phyloP scores from a whole-genome alignment of 2,113 vertebrate species.

The Macaca mulatta region DNA sequence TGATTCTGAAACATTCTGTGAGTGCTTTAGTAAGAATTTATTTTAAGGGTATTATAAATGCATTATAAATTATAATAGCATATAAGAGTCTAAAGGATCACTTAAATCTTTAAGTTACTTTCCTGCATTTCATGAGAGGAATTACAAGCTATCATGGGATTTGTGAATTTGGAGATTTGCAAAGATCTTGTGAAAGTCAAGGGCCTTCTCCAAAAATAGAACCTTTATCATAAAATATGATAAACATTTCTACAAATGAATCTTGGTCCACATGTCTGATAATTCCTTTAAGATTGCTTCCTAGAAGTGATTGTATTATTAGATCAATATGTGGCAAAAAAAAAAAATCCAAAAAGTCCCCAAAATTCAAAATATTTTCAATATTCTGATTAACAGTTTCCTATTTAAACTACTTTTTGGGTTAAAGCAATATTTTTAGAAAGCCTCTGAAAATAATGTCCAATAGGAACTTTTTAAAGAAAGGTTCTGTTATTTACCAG shows the following conservation, averaged over 20 bases:
- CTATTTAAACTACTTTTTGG: neutral
- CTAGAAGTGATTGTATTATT: neutral
- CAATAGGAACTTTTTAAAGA: neutral
- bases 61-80: neutral
- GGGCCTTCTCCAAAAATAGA: neutral
- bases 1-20: neutral
- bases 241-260: neutral
- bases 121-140: neutral
- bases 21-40: neutral
- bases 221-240: neutral
- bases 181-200: constrained; percentile 49
- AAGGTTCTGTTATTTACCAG: neutral
- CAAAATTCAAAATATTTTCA: neutral
- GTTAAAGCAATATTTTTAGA: neutral
- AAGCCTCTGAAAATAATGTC: constrained; percentile 2
- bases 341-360: neutral
- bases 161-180: neutral
- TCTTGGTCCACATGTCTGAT: neutral
- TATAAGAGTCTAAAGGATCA: neutral
- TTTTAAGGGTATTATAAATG: neutral
- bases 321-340: neutral
- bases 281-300: neutral
- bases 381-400: neutral
- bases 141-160: neutral
- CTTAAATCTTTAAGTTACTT: constrained; percentile 25